A percentile compares a stretch with the other conserved stretches of the same genome.
Evolutionary conservation across 2,888 invertebrate species (phyloP).

Genomic region (Netelia melanura): DNA sequence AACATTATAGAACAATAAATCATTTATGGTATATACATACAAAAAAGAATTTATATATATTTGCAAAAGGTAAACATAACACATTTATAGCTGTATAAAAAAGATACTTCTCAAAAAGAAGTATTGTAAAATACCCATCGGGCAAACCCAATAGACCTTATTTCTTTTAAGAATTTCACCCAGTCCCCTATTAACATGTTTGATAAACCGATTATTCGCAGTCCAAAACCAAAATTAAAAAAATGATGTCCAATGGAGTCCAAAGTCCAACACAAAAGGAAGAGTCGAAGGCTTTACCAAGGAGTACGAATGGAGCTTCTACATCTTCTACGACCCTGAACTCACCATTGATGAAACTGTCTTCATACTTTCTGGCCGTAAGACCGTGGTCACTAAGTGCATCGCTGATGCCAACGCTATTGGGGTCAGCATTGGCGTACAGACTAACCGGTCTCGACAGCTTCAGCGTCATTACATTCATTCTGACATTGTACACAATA

Average conservation of each 20-base stretch:
- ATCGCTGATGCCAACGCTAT: conserved; percentile 94
- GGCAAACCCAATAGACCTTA: too few relatives aligned
- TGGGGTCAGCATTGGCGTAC: conserved; percentile 96
- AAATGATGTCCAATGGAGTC: conserved; percentile 78
- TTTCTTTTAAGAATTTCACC: background rate
- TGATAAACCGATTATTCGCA: background rate
- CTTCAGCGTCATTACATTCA: conserved; percentile 92
- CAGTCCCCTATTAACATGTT: background rate
- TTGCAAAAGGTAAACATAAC: too few relatives aligned
- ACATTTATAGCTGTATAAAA: too few relatives aligned
- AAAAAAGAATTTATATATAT: too few relatives aligned
- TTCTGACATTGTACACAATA: conserved; percentile 94
- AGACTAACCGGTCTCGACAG: conserved; percentile 91
- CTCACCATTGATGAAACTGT: conserved; percentile 92
- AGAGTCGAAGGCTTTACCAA: conserved; percentile 63
- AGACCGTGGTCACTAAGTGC: conserved; percentile 98
- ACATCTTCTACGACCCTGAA: conserved; percentile 73
- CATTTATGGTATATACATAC: too few relatives aligned
- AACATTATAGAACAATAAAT: too few relatives aligned
- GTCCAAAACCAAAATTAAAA: background rate
- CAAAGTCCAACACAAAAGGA: conserved; percentile 65
- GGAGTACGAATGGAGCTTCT: conserved; percentile 68
- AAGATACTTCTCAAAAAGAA: too few relatives aligned
- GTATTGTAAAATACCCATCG: too few relatives aligned
- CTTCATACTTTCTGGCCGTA: conserved; percentile 94